A percentile compares a stretch with the other conserved stretches of the same genome.
Evolutionary conservation across 2,797 vertebrate genomes (phyloP).

Genomic region (Strix occidentalis): DNA sequence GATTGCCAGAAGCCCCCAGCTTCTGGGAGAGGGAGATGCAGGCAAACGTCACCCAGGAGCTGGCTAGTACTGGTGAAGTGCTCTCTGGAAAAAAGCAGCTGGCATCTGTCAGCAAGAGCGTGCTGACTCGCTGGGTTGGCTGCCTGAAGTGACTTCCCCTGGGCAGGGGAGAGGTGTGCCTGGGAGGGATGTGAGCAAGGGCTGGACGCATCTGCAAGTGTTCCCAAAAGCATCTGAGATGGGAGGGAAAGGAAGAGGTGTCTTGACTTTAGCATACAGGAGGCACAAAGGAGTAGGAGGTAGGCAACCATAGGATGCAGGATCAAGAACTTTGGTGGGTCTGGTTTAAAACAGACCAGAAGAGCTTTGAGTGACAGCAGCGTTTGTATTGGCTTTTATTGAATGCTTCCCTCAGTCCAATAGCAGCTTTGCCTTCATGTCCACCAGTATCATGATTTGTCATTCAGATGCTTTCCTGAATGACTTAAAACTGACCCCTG

Average conservation of each 20-base stretch:
- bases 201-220: background rate
- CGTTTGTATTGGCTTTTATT: background rate
- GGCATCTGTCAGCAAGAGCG: background rate
- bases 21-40: rapidly evolving
- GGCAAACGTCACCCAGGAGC: background rate
- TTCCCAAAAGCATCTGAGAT: background rate
- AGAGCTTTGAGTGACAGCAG: background rate
- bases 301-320: background rate
- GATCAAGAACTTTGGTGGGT: background rate
- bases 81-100: background rate
- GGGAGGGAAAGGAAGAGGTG: background rate
- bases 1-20: rapidly evolving
- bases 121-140: background rate
- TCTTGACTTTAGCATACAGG: background rate
- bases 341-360: background rate
- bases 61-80: background rate
- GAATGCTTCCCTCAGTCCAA: background rate
- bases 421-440: background rate
- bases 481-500: background rate
- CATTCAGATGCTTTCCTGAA: background rate
- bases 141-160: background rate
- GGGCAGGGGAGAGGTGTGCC: background rate
- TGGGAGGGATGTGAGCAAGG: background rate
- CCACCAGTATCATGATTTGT: background rate
- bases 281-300: background rate